Evolutionary conservation across 2,888 invertebrate species (phyloP), one percentile per base, ranked within the genome.

Genomic region (Apotomis betuletana): DNA sequence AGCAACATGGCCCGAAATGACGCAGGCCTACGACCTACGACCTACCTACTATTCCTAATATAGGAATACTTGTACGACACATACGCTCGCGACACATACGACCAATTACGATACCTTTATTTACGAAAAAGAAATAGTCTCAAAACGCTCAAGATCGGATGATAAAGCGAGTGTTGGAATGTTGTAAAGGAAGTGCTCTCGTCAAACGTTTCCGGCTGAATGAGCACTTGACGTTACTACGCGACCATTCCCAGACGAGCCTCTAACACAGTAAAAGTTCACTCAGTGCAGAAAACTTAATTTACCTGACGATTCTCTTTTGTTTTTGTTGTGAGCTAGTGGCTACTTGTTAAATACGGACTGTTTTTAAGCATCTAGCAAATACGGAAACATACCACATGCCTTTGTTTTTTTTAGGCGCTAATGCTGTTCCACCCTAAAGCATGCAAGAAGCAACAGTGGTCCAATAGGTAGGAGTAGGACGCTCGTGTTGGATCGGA

Each of bases 151-250:
- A 57, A 75, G 74, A 75, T 75, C 75, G 68, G 74, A 76, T 78
- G 76, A 77, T 79, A 80, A 79, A 78, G 76, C 62, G 75, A 79
- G 77, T 76, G 80, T 80, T 76, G 80, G 81, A 83, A 86, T 85
- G 82, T 83, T 82, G 83, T 82, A 84, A 84, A 87, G 86, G 84
- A 82, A 85, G 85, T 83, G 83, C 82, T 80, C 85, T 80, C 79
- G 79, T 87, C 85, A 83, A 85, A 81, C 81, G 85, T 80, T 81
- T 83, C 82, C 80, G 84, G 78, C 78, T 79, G 81, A 82, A 82
- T 80, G 83, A 81, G 80, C 82, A 79, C 84, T 83, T 79, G 79
- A 77, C 80, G 84, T 84, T 82, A 84, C 85, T 81, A 79, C 77
- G 83, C 83, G 81, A 81, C 81, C 80, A 78, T 60, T 70, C 57